Evolutionary conservation across 2,113 vertebrate species (phyloP).

Genomic region (Acinonyx jubatus): DNA sequence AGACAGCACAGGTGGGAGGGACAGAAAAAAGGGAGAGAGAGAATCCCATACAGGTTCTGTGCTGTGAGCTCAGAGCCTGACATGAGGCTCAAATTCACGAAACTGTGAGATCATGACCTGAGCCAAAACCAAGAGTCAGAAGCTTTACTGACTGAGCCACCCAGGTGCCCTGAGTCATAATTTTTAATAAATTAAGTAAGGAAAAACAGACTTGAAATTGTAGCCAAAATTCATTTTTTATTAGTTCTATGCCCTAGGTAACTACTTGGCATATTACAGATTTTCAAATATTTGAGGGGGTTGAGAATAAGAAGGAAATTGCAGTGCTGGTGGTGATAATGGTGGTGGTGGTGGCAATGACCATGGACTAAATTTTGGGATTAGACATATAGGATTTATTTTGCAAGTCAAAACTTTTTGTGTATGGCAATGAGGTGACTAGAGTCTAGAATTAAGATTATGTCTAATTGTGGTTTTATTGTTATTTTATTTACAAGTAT

Average conservation of each 20-base stretch:
- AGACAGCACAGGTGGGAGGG: too few relatives aligned
- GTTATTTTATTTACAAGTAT: background rate
- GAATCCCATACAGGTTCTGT: too few relatives aligned
- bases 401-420: background rate
- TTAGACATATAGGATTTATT: background rate
- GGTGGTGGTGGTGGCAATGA: background rate
- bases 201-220: background rate
- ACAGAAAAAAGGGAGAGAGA: too few relatives aligned
- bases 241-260: background rate
- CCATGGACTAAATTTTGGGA: background rate
- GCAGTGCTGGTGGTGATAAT: fast-evolving
- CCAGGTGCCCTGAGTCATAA: background rate
- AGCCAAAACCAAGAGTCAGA: too few relatives aligned
- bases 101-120: too few relatives aligned
- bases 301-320: background rate
- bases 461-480: background rate
- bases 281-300: background rate
- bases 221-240: background rate
- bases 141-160: too few relatives aligned
- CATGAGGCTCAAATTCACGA: too few relatives aligned
- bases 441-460: background rate
- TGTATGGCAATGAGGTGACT: background rate
- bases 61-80: too few relatives aligned
- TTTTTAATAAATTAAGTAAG: background rate
- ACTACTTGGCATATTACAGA: background rate